Conservation (phyloP, 2,797 vertebrate species). For the Sebastes nivosus region DNA sequence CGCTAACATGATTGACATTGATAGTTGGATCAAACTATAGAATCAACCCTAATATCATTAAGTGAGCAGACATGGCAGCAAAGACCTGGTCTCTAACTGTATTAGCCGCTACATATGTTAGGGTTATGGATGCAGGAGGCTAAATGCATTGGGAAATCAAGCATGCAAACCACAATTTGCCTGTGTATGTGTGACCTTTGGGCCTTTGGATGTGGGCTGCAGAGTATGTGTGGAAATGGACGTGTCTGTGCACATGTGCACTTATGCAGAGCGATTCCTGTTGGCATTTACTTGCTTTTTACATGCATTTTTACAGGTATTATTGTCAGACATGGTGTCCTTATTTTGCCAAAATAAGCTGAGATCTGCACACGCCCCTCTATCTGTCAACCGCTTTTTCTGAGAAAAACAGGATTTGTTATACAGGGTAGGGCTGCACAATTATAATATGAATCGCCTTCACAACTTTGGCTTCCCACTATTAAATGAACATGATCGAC, state of each 20-base stretch:
- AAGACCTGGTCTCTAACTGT: constrained; percentile 64
- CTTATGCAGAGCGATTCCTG: neutral
- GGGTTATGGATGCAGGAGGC: constrained; percentile 63
- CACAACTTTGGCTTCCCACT: too few relatives aligned
- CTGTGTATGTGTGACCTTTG: constrained; percentile 17
- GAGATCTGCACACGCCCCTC: too few relatives aligned
- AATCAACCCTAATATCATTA: constrained; percentile 75
- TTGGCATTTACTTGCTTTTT: constrained; percentile 6
- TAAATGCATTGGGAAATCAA: constrained; percentile 58
- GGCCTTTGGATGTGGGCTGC: neutral
- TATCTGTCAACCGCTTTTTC: too few relatives aligned
- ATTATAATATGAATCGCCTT: too few relatives aligned
- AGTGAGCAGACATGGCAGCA: constrained; percentile 67
- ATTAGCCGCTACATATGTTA: constrained; percentile 72
- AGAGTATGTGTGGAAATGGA: neutral
- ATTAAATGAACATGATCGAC: too few relatives aligned
- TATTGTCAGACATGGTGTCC: neutral
- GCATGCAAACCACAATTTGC: constrained; percentile 47
- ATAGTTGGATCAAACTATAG: constrained; percentile 73
- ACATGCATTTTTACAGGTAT: neutral
- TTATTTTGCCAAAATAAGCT: neutral
- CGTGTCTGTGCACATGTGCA: neutral
- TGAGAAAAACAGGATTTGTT: neutral
- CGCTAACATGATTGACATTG: constrained; percentile 78
- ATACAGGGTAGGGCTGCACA: neutral